Evolutionary conservation across 1,140 invertebrate genomes (phyloP), one percentile per base, ranked within the genome.

Genomic region (Lordiphosa stackelbergi): DNA sequence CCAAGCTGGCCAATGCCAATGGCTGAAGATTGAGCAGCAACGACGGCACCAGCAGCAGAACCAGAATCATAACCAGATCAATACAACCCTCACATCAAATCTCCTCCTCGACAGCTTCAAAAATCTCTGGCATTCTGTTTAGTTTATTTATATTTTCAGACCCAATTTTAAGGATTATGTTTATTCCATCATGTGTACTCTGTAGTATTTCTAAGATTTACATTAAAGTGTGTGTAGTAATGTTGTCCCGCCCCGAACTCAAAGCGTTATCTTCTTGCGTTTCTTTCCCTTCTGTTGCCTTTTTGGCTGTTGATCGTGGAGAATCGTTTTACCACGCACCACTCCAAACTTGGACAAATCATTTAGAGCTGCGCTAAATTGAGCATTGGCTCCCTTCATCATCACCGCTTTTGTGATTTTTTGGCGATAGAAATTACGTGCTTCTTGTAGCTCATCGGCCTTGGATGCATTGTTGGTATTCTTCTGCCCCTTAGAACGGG

Each of bases 211-310:
- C 40, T 79, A 79, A 79, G 75, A 81, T 71, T 79, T 81, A 68
- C 53, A 79, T 81, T 31, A 81, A 71, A 81, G 53, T 68, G 77
- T 79, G 75, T 79, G 75, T 83, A 83, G 75, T 79, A 79, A 81
- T 79, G 66, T 78, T 78, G 40, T 73, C 63, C 57, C 53, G 28
- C 28, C 28, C 28, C 28, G 41, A 36, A 41, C 49, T 34, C 4
- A 19, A 31, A 16, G 38, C 6, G 13, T 49, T 13, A 12, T 22
- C 9, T 6, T 8, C 4, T 19, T n/a, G 0, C 22, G 22, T 6
- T 37, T 10, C 10, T 2, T 31, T n/a, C 36, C 35, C 10, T 56
- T 41, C 1, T 41, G 12, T 1, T 4, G 4, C 6, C 1, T 24
- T 7, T 51, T 56, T 10, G 11, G 5, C 53, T 12, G 1, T 5